Evolutionary conservation across 1,140 invertebrate genomes (phyloP).

Genomic region (Ooceraea biroi): DNA sequence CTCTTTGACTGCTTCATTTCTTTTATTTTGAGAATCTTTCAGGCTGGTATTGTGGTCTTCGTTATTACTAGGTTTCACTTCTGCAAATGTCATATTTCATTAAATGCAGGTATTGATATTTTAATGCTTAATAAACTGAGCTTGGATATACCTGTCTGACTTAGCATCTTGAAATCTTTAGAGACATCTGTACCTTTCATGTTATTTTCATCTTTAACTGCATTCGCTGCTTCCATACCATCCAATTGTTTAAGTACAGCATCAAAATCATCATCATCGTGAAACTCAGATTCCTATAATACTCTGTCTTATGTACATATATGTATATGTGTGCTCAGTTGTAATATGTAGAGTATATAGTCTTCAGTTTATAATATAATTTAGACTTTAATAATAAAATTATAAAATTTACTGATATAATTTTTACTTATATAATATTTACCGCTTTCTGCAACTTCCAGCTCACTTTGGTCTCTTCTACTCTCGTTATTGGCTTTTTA

Average conservation of each 20-base stretch:
- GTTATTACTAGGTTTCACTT: background rate
- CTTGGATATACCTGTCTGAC: constrained; percentile 18
- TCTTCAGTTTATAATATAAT: no score
- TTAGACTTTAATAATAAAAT: no score
- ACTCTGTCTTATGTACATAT: no score
- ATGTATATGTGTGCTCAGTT: no score
- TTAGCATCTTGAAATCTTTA: background rate
- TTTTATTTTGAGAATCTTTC: constrained; percentile 18
- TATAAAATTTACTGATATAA: constrained; percentile 14
- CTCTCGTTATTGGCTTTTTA: constrained; percentile 81
- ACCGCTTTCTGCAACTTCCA: constrained; percentile 66
- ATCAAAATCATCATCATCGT: constrained; percentile 90
- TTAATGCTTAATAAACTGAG: background rate
- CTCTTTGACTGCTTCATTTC: background rate
- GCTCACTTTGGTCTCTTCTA: constrained; percentile 74
- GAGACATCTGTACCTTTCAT: background rate
- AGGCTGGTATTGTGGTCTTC: constrained; percentile 25
- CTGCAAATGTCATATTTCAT: constrained; percentile 14
- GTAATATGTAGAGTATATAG: no score
- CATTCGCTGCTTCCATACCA: constrained; percentile 53
- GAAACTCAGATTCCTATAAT: constrained; percentile 58
- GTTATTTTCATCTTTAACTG: background rate
- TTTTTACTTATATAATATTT: constrained; percentile 38
- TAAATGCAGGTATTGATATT: background rate
- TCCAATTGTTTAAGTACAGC: constrained; percentile 89